A percentile compares a stretch with the other conserved stretches of the same genome.
Conservation (phyloP, 1,140 invertebrate species). For the Propsilocerus akamusi region DNA sequence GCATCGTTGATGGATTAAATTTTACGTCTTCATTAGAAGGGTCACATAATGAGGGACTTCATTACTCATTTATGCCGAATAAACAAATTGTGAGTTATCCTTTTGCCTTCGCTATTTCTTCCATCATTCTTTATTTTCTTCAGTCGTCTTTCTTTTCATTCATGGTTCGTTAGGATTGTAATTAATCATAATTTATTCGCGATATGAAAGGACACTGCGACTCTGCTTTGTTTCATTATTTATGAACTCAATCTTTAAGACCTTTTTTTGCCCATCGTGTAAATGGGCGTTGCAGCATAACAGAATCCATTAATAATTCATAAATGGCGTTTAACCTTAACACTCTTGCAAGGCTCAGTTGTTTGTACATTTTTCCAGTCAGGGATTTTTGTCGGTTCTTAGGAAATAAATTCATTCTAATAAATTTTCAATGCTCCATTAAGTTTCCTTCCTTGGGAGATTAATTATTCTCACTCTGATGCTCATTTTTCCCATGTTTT, state of each 20-base stretch:
- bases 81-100: constrained; percentile 23
- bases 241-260: too few relatives aligned
- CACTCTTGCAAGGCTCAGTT: not conserved
- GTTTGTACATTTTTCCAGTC: not conserved
- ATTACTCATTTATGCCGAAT: constrained; percentile 23
- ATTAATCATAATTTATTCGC: too few relatives aligned
- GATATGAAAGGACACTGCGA: too few relatives aligned
- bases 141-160: too few relatives aligned
- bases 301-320: too few relatives aligned
- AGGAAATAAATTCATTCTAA: not conserved
- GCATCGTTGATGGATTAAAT: constrained; percentile 9
- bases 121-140: not conserved
- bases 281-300: too few relatives aligned
- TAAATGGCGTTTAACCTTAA: not conserved
- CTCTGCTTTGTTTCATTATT: too few relatives aligned
- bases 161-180: too few relatives aligned
- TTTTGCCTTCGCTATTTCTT: not conserved
- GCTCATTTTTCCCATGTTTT: constrained; percentile 2
- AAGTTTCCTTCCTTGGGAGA: constrained; percentile 1
- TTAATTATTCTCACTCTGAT: too few relatives aligned
- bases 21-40: constrained; percentile 9
- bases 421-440: not conserved
- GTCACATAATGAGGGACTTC: constrained; percentile 20
- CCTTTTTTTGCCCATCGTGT: too few relatives aligned
- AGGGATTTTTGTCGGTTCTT: not conserved